Base-by-base conservation (phyloP, 1,140 invertebrate species). In the Eupeodes corollae region DNA sequence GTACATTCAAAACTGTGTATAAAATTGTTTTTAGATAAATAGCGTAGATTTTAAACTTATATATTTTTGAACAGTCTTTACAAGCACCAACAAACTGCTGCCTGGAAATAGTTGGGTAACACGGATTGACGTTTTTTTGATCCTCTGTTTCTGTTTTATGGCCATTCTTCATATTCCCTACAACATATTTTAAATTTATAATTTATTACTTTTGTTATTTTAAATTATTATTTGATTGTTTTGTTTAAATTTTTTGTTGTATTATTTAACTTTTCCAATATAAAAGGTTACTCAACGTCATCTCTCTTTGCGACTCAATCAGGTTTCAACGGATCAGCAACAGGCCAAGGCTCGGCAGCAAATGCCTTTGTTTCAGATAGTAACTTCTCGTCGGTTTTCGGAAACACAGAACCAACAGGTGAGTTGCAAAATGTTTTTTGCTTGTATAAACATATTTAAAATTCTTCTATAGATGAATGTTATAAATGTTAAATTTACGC, bases 321-420 rank as follows among this genome's bases (percentile, higher is more conserved):
- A 59, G 58, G 67, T 71, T 64, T 63, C 72, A 73, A 70, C 75
- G 65, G 60, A 65, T 65, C 51, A 73, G 72, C 75, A 58, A 56
- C 63, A 54, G 69, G 70, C 63, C 71, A 66, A 54, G 68, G 67
- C 50, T 57, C 73, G 55, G 71, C 75, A 73, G 78, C 74, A 75
- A 83, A 79, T 76, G 76, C 82, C 56, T 90, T 90, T 76, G 86
- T 88, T 67, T 83, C 82, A 66, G 86, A 89, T 73, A 84, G 82
- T 68, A 84, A 79, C 72, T 90, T 90, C 74, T 79, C 80, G 58
- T 85, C 86, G 56, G 86, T 88, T 49, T 90, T 90, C 70, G 85
- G 84, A 69, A 80, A 75, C 71, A 70, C 77, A 71, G 78, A 83
- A 73, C 63, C 78, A 62, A 67, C 82, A 79, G 75, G 84, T 87